These are phyloP conservation scores for Anas georgica DNA, from an alignment of 2,797 vertebrate genomes.

Conservation along the genomic window DNA sequence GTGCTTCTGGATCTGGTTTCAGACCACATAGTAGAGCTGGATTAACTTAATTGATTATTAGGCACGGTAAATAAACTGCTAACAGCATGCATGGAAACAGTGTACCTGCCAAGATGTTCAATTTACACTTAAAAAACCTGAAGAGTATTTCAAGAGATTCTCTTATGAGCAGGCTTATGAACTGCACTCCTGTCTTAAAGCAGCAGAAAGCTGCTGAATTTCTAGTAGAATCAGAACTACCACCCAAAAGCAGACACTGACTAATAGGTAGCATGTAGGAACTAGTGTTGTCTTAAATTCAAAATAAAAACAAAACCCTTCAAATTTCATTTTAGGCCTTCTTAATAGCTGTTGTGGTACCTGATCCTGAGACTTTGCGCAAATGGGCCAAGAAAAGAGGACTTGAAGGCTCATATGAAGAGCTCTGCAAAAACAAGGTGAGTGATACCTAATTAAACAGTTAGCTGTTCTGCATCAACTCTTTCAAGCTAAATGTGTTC, in stretches of 20 bases:
- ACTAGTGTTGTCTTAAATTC: background rate
- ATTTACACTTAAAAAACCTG: no score
- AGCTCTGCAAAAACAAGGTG: slow-evolving; percentile 90
- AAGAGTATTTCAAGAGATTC: background rate
- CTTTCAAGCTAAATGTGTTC: background rate
- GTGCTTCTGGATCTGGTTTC: background rate
- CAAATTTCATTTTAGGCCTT: slow-evolving; percentile 83
- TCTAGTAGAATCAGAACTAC: background rate
- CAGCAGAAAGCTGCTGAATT: background rate
- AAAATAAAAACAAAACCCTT: background rate
- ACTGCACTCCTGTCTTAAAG: background rate
- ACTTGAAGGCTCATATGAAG: slow-evolving; percentile 84
- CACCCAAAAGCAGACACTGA: background rate
- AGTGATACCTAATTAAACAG: background rate
- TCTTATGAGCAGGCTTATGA: background rate
- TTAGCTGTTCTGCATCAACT: background rate
- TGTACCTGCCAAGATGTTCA: background rate
- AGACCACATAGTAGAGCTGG: background rate
- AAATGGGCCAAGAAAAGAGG: slow-evolving; percentile 89
- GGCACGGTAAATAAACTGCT: background rate
- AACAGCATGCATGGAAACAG: background rate
- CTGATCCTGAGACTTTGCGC: slow-evolving; percentile 86
- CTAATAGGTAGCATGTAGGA: background rate
- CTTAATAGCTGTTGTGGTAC: slow-evolving; percentile 90
- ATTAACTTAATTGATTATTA: background rate